phyloP scores from a whole-genome alignment of 1,140 invertebrate species.

The Drosophila mojavensis region DNA sequence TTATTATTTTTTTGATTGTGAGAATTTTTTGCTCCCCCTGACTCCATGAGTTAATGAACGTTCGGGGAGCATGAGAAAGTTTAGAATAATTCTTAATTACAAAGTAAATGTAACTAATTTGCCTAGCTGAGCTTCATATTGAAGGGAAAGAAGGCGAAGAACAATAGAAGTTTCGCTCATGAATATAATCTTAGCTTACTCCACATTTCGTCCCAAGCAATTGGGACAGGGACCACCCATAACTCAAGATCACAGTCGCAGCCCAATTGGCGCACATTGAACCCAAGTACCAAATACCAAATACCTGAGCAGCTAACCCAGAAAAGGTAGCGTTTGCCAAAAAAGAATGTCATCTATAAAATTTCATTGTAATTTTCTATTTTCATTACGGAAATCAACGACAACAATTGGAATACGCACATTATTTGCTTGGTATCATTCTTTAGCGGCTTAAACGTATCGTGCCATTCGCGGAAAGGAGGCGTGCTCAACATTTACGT shows the following conservation, averaged over 20 bases:
- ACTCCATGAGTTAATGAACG: conserved; percentile 7
- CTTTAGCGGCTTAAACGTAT: conserved; percentile 44
- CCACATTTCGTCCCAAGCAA: conserved; percentile 7
- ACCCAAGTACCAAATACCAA: conserved; percentile 51
- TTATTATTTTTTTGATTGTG: conserved; percentile 43
- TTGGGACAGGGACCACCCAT: conserved; percentile 20
- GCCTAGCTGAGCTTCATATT: neutral
- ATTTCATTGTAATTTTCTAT: conserved; percentile 41
- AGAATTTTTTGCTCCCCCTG: conserved; percentile 20
- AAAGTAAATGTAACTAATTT: conserved; percentile 19
- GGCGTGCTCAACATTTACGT: conserved; percentile 35
- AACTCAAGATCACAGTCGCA: conserved; percentile 8
- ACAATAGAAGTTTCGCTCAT: neutral
- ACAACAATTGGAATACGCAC: conserved; percentile 34
- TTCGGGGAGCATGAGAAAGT: conserved; percentile 21
- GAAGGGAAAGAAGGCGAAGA: neutral
- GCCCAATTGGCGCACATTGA: conserved; percentile 38
- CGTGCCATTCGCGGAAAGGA: conserved; percentile 22
- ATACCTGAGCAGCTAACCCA: conserved; percentile 58
- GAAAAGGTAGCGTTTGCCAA: conserved; percentile 24
- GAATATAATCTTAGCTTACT: conserved; percentile 30
- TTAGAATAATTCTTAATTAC: conserved; percentile 22
- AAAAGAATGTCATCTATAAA: conserved; percentile 21
- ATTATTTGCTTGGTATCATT: conserved; percentile 44
- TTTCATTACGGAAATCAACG: conserved; percentile 38